Conservation (phyloP, 2,888 invertebrate species). For the Lordiphosa andalusiaca region DNA sequence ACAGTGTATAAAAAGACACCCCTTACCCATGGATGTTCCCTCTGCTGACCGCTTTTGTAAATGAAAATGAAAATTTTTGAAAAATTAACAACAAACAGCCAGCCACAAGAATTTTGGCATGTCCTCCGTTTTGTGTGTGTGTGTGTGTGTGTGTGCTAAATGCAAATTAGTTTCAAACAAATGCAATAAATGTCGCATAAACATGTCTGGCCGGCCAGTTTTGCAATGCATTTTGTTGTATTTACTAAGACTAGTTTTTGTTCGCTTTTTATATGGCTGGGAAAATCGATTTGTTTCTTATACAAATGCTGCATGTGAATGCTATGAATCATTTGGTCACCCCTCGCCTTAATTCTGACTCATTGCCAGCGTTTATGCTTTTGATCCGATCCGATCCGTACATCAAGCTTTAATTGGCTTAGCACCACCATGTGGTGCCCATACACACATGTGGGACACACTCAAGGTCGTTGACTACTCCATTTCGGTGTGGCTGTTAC, state of each 20-base stretch:
- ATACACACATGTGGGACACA: slow-evolving; percentile 2
- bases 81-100: slow-evolving; percentile 3
- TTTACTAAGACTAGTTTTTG: slow-evolving; percentile 28
- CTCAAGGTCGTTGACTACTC: slow-evolving; percentile 28
- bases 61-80: neutral
- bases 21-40: neutral
- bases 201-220: slow-evolving; percentile 24
- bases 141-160: slow-evolving; percentile 18
- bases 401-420: slow-evolving; percentile 10
- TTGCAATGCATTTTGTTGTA: slow-evolving; percentile 43
- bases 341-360: slow-evolving; percentile 46
- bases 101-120: slow-evolving; percentile 37
- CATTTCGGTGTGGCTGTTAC: slow-evolving; percentile 17
- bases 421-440: neutral
- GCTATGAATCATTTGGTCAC: slow-evolving; percentile 42
- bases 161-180: slow-evolving; percentile 46
- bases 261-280: slow-evolving; percentile 6
- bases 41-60: neutral
- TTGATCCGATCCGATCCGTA: slow-evolving; percentile 2
- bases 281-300: slow-evolving; percentile 49
- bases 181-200: slow-evolving; percentile 30
- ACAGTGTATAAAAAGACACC: too few relatives aligned
- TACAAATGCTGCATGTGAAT: slow-evolving; percentile 16
- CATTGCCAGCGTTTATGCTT: slow-evolving; percentile 55
- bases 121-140: slow-evolving; percentile 5